A percentile compares a stretch with the other conserved stretches of the same genome.
phyloP scores from a whole-genome alignment of 2,888 invertebrate genomes.

The Diplolepis rosae region DNA sequence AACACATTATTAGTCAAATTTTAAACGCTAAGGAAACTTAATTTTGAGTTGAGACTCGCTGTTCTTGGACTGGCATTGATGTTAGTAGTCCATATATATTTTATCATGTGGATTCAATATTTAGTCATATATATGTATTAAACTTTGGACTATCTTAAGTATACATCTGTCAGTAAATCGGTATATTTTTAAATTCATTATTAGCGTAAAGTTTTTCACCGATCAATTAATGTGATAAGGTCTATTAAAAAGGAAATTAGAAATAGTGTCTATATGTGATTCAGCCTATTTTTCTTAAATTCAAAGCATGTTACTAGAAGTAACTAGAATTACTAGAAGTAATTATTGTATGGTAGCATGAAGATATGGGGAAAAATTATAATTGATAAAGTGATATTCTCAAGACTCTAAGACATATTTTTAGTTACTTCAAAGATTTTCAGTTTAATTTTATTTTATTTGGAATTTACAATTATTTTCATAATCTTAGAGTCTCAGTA shows the following conservation, averaged over 20 bases:
- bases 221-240: not conserved
- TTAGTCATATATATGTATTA: not conserved
- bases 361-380: not conserved
- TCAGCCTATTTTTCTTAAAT: not conserved
- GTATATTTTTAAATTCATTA: not conserved
- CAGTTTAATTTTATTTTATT: not conserved
- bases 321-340: too few relatives aligned
- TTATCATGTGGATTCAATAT: not conserved
- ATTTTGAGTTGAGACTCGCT: not conserved
- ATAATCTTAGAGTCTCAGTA: not conserved
- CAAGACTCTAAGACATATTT: constrained; percentile 8
- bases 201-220: not conserved
- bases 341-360: not conserved
- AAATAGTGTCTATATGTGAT: constrained; percentile 17
- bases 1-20: not conserved
- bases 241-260: not conserved
- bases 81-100: not conserved
- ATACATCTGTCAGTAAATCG: not conserved
- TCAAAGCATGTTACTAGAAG: not conserved
- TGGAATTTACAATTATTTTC: not conserved
- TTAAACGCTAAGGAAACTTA: not conserved
- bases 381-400: constrained; percentile 7
- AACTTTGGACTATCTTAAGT: constrained; percentile 7
- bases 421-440: not conserved
- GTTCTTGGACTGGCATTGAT: not conserved